phyloP scores from a whole-genome alignment of 2,113 vertebrate genomes.

The Ophiodon elongatus region DNA sequence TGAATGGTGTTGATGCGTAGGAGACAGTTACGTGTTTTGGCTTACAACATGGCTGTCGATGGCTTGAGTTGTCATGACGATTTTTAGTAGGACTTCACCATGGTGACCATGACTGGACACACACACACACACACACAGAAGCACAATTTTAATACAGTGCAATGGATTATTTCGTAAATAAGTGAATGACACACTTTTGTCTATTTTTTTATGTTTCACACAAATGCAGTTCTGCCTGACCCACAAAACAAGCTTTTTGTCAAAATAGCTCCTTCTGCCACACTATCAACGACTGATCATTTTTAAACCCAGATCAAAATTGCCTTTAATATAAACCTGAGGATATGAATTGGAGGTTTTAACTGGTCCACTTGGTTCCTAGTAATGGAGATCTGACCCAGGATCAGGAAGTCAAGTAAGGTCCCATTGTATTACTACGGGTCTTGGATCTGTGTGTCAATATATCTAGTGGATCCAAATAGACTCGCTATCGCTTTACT shows the following conservation, averaged over 20 bases:
- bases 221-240: slow-evolving; percentile 31
- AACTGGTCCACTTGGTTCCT: neutral
- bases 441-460: neutral
- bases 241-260: slow-evolving; percentile 23
- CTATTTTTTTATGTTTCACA: slow-evolving; percentile 18
- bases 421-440: neutral
- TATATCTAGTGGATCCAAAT: slow-evolving; percentile 11
- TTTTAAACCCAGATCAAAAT: slow-evolving; percentile 4
- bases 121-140: slow-evolving; percentile 50
- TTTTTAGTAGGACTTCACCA: slow-evolving; percentile 82
- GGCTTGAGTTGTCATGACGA: slow-evolving; percentile 82
- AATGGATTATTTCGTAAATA: slow-evolving; percentile 51
- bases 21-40: slow-evolving; percentile 82
- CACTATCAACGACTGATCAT: neutral
- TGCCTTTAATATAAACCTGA: neutral
- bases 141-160: slow-evolving; percentile 42
- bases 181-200: slow-evolving; percentile 49
- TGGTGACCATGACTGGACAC: slow-evolving; percentile 77
- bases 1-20: slow-evolving; percentile 77
- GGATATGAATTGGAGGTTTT: neutral
- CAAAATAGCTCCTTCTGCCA: slow-evolving; percentile 15
- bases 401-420: neutral
- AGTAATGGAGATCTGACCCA: neutral
- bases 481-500: neutral
- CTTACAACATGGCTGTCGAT: slow-evolving; percentile 76